Base-by-base conservation (phyloP, 2,888 invertebrate species). In the Drosophila neotestacea region DNA sequence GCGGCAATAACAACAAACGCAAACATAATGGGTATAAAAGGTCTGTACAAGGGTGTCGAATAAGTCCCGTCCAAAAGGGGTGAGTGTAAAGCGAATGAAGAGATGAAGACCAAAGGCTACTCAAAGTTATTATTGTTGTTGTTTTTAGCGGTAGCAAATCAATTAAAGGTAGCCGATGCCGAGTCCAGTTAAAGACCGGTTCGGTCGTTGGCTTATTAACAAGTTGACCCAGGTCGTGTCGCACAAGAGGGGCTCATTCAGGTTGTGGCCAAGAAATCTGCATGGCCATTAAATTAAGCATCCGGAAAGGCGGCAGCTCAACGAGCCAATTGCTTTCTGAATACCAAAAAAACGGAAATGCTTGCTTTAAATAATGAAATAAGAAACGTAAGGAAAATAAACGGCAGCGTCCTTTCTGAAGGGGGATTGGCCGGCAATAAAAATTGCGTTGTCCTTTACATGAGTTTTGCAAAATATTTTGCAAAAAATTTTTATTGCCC, bases 271-370 rank as follows among this genome's bases (percentile, higher is more conserved):
- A 58, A 65, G 60, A 73, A 84, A 74, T 87, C 79, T 59, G 78
- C 71, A 72, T 36, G 70, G 55, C 82, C 80, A 82, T 86, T 86
- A 86, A 88, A 88, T 79, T 80, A 88, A 86, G 73, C 82, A 76
- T 34, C 85, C 88, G 85, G 88, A 86, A 86, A 82, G 78, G 67
- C 69, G 66, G 62, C 65, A 74, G 71, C 71, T 71, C 71, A 63
- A 56, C 65, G 34, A 75, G 64, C 68, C 73, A 79, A 81, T 81
- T 81, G 73, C 69, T 47, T 27, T 44, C 13, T 10, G 38, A 46
- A 38, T 36, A 13, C 32, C 10, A 39, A 48, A 50, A 51, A 74
- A 70, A 59, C 22, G 83, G 83, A 81, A 83, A 76, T 70, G 54
- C 71, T 77, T 63, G 61, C 71, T 73, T 79, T 66, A 64, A 73